These are phyloP conservation scores for Protomyctophum bolini DNA, from an alignment of 2,113 vertebrate genomes.

Conservation along the genomic window DNA sequence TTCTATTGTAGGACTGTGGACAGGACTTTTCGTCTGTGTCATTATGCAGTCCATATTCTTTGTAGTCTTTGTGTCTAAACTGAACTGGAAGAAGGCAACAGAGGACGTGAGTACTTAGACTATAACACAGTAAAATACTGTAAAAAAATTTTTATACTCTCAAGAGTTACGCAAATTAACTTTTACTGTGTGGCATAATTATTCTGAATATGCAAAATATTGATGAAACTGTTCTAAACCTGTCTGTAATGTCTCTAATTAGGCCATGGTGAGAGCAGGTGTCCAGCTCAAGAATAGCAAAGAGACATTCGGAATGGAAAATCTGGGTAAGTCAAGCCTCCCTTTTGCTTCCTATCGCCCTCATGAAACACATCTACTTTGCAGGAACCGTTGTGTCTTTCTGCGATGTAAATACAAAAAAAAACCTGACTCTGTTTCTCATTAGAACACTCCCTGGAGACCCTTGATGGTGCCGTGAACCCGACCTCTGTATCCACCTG, in stretches of 20 bases:
- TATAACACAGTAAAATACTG: too few relatives aligned
- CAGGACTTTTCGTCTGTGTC: slow-evolving; percentile 81
- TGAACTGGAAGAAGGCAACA: slow-evolving; percentile 86
- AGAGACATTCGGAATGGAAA: slow-evolving; percentile 19
- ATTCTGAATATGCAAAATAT: accelerated
- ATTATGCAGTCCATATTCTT: slow-evolving; percentile 80
- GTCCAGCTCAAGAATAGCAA: slow-evolving; percentile 44
- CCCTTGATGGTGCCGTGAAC: too few relatives aligned
- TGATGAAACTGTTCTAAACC: too few relatives aligned
- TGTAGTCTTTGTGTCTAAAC: slow-evolving; percentile 69
- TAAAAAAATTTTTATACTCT: neutral
- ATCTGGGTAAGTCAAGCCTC: slow-evolving; percentile 25
- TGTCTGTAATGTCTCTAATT: neutral
- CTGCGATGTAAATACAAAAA: too few relatives aligned
- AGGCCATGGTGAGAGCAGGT: slow-evolving; percentile 68
- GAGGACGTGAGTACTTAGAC: slow-evolving; percentile 76
- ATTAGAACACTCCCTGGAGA: too few relatives aligned
- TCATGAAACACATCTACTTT: neutral
- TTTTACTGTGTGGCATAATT: neutral
- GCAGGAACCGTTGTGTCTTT: neutral
- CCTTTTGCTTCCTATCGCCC: neutral
- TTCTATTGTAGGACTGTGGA: slow-evolving; percentile 85
- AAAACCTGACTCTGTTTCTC: too few relatives aligned
- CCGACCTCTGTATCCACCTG: neutral
- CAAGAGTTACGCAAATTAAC: neutral